Evolutionary conservation across 92 coral and sea anemone genomes (phyloP), one percentile per base, ranked within the genome.

Genomic region (Desmophyllum pertusum): DNA sequence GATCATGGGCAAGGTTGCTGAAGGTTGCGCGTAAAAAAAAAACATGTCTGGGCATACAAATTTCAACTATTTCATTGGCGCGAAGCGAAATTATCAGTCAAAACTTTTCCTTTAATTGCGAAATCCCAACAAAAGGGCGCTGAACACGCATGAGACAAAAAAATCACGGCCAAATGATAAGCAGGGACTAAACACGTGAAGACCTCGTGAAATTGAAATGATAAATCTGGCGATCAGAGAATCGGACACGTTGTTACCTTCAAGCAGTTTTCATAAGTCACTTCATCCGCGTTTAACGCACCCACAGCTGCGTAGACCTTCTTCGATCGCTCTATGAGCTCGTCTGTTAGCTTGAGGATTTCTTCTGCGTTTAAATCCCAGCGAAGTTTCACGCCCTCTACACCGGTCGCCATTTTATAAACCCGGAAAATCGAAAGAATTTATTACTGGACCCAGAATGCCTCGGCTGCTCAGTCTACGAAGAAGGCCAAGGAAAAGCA

Each of bases 311-410:
- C 94, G 80, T 85, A 97, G 33, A 94, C 97, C 87, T 89, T 87
- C 73, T 92, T 90, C 27, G 99, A 91, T 27, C 57, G 59, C 70
- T 87, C 97, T 27, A 97, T 94, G 1, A 97, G 91, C 80, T 92
- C 92, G 37, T 92, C 95, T 14, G 99, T 92, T 70, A 81, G 83
- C 43, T 94, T 84, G 36, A 79, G 84, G 80, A 97, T 97, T 3
- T 94, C 97, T 66, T 91, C 95, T 25, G 94, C 88, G 82, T 94
- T 86, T 61, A 94, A 70, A 83, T 88, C 85, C 99, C 99, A 97
- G 36, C 89, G 81, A 37, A 97, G 73, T 35, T 88, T 89, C 23
- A 92, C 91, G 2, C 91, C 95, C 65, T 81, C 91, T 31, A 84
- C 73, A 36, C 77, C 79, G 61, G 79, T 65, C 88, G 89, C 91